These are phyloP conservation scores for Dynastes maya DNA, from an alignment of 2,888 invertebrate species.

Conservation along the genomic window DNA sequence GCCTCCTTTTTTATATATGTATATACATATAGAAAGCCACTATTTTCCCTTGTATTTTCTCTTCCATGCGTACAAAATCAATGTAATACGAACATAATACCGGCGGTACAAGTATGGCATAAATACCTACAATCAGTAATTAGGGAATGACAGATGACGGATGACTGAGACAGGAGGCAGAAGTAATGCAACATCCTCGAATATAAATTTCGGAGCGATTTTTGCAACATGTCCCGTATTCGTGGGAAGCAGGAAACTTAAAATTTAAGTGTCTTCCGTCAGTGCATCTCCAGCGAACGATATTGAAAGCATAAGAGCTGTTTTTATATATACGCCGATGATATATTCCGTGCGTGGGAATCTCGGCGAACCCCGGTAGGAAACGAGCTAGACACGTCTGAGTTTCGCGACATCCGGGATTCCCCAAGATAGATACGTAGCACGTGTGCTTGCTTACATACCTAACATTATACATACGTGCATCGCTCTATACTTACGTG, in stretches of 20 bases:
- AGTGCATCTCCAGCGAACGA: constrained; percentile 29
- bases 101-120: not conserved
- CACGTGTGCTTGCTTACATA: constrained; percentile 1
- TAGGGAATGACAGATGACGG: constrained; percentile 19
- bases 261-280: constrained; percentile 47
- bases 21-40: not conserved
- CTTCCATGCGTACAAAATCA: not conserved
- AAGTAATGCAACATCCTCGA: not conserved
- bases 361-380: constrained; percentile 56
- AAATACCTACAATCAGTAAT: not conserved
- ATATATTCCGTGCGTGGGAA: constrained; percentile 51
- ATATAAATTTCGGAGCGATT: constrained; percentile 38
- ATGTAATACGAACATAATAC: not conserved
- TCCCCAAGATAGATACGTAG: constrained; percentile 28
- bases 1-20: not conserved
- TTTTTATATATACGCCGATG: constrained; percentile 29
- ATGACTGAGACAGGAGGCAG: constrained; percentile 17
- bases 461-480: not conserved
- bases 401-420: constrained; percentile 57
- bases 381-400: constrained; percentile 64
- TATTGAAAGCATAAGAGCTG: constrained; percentile 26
- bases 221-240: constrained; percentile 35
- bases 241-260: constrained; percentile 49
- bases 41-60: not conserved
- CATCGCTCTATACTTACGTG: too few species aligned